Evolutionary conservation across 2,113 vertebrate species (phyloP).

Genomic region (Atherinomorus stipes): DNA sequence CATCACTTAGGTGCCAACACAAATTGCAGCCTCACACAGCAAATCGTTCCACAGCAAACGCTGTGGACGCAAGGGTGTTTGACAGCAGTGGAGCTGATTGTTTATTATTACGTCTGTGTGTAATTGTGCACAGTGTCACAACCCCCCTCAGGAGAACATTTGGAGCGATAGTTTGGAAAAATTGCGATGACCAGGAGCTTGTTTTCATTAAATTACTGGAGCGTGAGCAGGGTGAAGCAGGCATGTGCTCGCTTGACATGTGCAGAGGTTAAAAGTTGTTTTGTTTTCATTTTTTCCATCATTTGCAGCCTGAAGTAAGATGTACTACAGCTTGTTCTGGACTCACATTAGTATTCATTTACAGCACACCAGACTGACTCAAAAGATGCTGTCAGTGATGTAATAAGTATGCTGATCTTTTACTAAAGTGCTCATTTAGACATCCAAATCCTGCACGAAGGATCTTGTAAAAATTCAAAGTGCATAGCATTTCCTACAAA

Average conservation of each 20-base stretch:
- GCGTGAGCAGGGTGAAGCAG: slow-evolving; percentile 46
- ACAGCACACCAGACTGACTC: slow-evolving; percentile 38
- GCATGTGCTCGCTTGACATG: slow-evolving; percentile 51
- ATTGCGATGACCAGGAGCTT: slow-evolving; percentile 64
- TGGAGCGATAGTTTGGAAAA: slow-evolving; percentile 69
- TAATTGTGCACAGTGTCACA: slow-evolving; percentile 63
- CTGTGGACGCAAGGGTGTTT: slow-evolving; percentile 54
- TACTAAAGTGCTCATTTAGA: background rate
- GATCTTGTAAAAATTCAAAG: background rate
- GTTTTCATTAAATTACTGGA: slow-evolving; percentile 61
- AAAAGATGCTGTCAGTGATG: slow-evolving; percentile 1
- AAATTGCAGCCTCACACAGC: slow-evolving; percentile 57
- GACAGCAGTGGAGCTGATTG: slow-evolving; percentile 59
- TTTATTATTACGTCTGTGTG: slow-evolving; percentile 67
- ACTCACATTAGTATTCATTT: slow-evolving; percentile 31
- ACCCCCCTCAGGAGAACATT: slow-evolving; percentile 25
- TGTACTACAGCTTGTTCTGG: slow-evolving; percentile 31
- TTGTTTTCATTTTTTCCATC: slow-evolving; percentile 50
- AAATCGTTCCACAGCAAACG: slow-evolving; percentile 36
- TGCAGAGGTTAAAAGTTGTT: slow-evolving; percentile 47
- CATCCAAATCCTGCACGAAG: background rate
- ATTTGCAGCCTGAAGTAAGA: slow-evolving; percentile 36
- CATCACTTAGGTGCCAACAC: slow-evolving; percentile 43
- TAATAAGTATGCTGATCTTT: background rate
- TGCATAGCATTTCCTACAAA: too few species aligned